Conservation (phyloP, 2,888 invertebrate genomes). For the Nemurella pictetii region DNA sequence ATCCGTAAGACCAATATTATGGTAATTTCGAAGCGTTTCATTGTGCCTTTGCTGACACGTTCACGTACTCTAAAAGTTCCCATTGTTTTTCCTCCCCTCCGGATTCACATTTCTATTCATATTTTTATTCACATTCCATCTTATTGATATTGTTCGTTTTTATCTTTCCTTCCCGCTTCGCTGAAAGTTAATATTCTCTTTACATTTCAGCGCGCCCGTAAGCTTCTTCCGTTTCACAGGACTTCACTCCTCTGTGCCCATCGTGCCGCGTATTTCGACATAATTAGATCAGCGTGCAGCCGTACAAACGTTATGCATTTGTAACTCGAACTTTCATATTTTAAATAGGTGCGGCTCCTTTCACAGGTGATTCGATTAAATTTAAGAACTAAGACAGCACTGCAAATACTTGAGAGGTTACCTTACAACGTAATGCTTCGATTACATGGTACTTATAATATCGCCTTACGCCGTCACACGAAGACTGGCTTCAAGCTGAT, state of each 20-base stretch:
- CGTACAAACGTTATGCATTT: slow-evolving; percentile 1
- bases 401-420: background rate
- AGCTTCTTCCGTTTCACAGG: background rate
- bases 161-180: slow-evolving; percentile 9
- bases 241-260: background rate
- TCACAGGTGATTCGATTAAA: background rate
- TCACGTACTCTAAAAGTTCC: background rate
- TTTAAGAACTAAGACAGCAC: background rate
- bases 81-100: background rate
- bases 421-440: background rate
- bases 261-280: background rate
- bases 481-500: no score
- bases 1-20: background rate
- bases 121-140: background rate
- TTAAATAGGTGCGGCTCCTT: background rate
- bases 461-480: background rate
- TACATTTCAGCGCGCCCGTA: background rate
- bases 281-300: background rate
- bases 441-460: background rate
- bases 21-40: background rate
- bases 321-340: background rate
- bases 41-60: background rate
- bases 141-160: slow-evolving; percentile 13
- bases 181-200: slow-evolving; percentile 12
- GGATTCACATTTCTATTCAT: background rate